Percentiles rank a stretch among this genome's conserved stretches.
These are phyloP conservation scores for Aradophagus sp. DNA, from an alignment of 1,140 invertebrate species.

Conservation along the genomic window DNA sequence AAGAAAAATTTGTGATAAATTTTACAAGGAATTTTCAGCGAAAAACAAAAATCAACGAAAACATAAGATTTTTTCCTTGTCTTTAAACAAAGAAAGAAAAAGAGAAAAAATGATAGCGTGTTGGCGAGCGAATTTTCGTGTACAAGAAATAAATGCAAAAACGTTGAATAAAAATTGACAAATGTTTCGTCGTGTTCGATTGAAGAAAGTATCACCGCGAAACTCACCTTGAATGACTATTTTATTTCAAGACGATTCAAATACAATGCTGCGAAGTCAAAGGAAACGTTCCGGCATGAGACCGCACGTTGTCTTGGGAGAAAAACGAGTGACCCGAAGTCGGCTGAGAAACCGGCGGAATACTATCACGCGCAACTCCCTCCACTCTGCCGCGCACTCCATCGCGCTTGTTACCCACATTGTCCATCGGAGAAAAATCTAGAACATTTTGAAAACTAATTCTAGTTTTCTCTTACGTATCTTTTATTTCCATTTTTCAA, in stretches of 20 bases:
- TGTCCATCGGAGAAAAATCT: slow-evolving; percentile 26
- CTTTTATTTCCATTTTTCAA: no score
- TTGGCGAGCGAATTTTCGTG: background rate
- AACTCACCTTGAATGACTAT: background rate
- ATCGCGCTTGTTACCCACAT: no score
- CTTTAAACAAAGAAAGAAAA: no score
- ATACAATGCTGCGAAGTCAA: background rate
- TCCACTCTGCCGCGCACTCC: slow-evolving; percentile 3
- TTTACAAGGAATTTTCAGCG: no score
- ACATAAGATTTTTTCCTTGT: no score
- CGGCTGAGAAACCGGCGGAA: slow-evolving; percentile 26
- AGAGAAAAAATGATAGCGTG: no score
- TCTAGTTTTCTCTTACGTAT: no score
- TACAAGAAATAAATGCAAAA: background rate
- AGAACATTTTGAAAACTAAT: slow-evolving; percentile 31
- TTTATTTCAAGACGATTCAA: no score
- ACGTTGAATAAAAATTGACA: no score
- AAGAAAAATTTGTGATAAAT: background rate
- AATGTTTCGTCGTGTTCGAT: no score
- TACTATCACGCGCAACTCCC: slow-evolving; percentile 59
- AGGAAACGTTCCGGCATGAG: slow-evolving; percentile 14
- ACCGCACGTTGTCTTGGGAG: slow-evolving; percentile 60
- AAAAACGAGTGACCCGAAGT: slow-evolving; percentile 55
- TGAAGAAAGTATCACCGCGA: no score
- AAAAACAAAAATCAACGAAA: no score